Conservation (phyloP, 2,797 vertebrate species). For the Danio aesculapii region DNA sequence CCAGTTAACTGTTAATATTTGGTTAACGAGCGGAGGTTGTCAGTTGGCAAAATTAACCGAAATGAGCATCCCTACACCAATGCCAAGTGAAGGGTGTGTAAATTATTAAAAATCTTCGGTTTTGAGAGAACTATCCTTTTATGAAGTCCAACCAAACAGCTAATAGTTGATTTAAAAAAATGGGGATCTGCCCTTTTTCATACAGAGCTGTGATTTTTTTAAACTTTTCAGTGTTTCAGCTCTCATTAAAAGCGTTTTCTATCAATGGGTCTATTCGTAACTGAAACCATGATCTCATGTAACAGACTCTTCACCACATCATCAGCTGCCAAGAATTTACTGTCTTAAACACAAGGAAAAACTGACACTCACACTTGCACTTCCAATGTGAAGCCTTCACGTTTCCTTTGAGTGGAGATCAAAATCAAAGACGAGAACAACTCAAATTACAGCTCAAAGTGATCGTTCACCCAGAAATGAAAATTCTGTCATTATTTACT, state of each 20-base stretch:
- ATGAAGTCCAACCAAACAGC: background rate
- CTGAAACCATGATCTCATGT: slow-evolving; percentile 45
- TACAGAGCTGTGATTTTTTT: background rate
- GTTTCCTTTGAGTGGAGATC: slow-evolving; percentile 16
- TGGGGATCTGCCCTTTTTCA: background rate
- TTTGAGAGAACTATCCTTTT: too few species aligned
- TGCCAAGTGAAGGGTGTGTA: too few species aligned
- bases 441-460: slow-evolving; percentile 9
- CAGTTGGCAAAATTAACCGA: too few species aligned
- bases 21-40: too few species aligned
- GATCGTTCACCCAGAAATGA: background rate
- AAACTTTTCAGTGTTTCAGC: slow-evolving; percentile 6
- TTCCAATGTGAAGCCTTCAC: slow-evolving; percentile 13
- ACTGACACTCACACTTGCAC: background rate
- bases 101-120: too few species aligned
- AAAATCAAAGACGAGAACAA: background rate
- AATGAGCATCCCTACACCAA: too few species aligned
- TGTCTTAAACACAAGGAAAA: slow-evolving; percentile 31
- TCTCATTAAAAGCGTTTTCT: slow-evolving; percentile 37
- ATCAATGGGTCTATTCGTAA: slow-evolving; percentile 34
- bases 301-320: slow-evolving; percentile 34
- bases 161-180: background rate
- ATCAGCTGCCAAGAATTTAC: slow-evolving; percentile 36
- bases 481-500: too few species aligned
- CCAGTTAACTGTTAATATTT: too few species aligned